Evolutionary conservation across 2,888 invertebrate species (phyloP).

Genomic region (Eubasilissa splendida): DNA sequence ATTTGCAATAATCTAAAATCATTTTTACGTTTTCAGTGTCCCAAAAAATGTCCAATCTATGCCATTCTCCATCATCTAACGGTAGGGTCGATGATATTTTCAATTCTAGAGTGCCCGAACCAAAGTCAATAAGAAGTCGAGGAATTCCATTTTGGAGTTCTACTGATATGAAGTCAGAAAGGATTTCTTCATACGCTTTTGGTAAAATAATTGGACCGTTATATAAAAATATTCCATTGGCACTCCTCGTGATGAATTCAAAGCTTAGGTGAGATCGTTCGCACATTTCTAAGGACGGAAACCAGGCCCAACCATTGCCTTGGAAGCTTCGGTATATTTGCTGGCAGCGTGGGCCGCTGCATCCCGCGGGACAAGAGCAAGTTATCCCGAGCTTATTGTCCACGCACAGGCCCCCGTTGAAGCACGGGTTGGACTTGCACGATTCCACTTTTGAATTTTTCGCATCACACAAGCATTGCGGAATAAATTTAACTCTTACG

Average conservation of each 20-base stretch:
- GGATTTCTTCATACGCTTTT: slow-evolving; percentile 89
- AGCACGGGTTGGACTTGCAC: slow-evolving; percentile 91
- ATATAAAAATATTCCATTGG: slow-evolving; percentile 93
- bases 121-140: slow-evolving; percentile 92
- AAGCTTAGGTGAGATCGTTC: slow-evolving; percentile 95
- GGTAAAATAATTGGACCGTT: slow-evolving; percentile 97
- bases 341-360: slow-evolving; percentile 97
- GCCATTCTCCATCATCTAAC: slow-evolving; percentile 98
- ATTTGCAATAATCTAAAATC: slow-evolving; percentile 94
- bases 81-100: slow-evolving; percentile 88
- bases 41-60: slow-evolving; percentile 96
- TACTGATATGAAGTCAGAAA: slow-evolving; percentile 95
- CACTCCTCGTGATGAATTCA: slow-evolving; percentile 93
- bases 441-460: slow-evolving; percentile 91
- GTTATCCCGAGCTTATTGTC: slow-evolving; percentile 90
- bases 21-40: slow-evolving; percentile 93
- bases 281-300: slow-evolving; percentile 96
- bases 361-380: slow-evolving; percentile 93
- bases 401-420: slow-evolving; percentile 96
- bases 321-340: slow-evolving; percentile 95
- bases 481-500: slow-evolving; percentile 91
- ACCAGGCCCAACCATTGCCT: slow-evolving; percentile 98
- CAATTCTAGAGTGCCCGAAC: slow-evolving; percentile 91
- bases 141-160: slow-evolving; percentile 95
- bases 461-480: slow-evolving; percentile 96